Base-by-base conservation (phyloP, 1,140 invertebrate species). In the Brachionus rubens region DNA sequence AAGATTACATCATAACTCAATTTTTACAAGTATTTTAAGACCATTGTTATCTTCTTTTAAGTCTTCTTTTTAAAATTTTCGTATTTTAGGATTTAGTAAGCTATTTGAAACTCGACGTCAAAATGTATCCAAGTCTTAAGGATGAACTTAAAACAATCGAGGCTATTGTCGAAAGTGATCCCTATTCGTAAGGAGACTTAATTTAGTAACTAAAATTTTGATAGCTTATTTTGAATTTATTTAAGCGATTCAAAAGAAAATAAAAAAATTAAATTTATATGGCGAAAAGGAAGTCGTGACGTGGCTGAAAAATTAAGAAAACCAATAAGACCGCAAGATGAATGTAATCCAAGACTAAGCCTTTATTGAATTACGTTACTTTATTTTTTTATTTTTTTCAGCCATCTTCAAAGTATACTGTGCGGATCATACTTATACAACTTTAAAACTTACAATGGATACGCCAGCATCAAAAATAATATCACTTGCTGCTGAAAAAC, bases 371-470 rank as follows among this genome's bases (percentile, higher is more conserved):
- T n/a, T n/a, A n/a, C n/a, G n/a, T n/a, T n/a, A n/a, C n/a, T n/a
- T n/a, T n/a, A n/a, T n/a, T n/a, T n/a, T n/a, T n/a, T n/a, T n/a
- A n/a, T n/a, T n/a, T 56, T 76, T 85, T 84, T 28, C 82, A 93
- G 91, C 91, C 65, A 91, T 92, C 78, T 91, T 92, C 83, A 87
- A 90, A 41, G 90, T 93, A 0, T 92, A 92, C 81, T 91, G 91
- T 84, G 90, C 91, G 19, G 91, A 93, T 82, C 91, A 92, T 79
- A 92, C 91, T 0, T 92, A 91, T 83, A 91, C 90, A 79, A 92
- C 91, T 0, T 83, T 93, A 40, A 86, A 90, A 67, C 87, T 91
- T 67, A 87, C 90, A 9, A 86, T 93, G 78, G 88, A 90, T 77
- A 88, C 90, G 16, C 89, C 89, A 3, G 90, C 90, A 9, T 88